Conservation (phyloP, 2,797 vertebrate species). For the Tapera naevia region DNA sequence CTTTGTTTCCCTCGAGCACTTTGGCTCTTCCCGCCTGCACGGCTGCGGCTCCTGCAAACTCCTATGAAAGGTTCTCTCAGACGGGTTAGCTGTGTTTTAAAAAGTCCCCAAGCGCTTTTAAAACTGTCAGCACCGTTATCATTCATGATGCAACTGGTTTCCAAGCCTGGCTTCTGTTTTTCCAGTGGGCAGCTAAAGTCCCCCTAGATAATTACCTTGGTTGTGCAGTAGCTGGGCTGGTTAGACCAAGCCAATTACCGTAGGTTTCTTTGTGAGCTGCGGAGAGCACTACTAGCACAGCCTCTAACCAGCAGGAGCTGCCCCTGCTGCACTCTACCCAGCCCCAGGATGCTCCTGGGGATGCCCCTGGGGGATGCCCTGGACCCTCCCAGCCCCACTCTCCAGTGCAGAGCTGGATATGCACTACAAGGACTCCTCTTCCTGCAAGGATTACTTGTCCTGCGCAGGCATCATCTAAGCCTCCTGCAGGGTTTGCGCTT, state of each 20-base stretch:
- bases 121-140: slow-evolving; percentile 67
- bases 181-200: slow-evolving; percentile 25
- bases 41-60: neutral
- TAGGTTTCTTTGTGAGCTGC: neutral
- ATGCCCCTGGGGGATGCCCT: neutral
- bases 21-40: neutral
- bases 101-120: slow-evolving; percentile 41
- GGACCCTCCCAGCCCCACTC: neutral
- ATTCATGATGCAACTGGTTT: slow-evolving; percentile 55
- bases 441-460: neutral
- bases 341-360: neutral
- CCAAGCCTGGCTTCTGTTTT: slow-evolving; percentile 46
- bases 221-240: neutral
- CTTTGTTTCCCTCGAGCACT: neutral
- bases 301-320: fast-evolving
- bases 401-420: neutral
- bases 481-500: neutral
- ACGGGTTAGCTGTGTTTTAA: neutral
- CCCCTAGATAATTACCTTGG: slow-evolving; percentile 11
- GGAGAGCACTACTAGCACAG: neutral
- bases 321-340: fast-evolving
- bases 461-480: neutral
- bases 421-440: neutral
- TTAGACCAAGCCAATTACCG: neutral
- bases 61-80: slow-evolving; percentile 2